Percentiles rank a stretch among this genome's conserved stretches.
phyloP scores from a whole-genome alignment of 2,797 vertebrate species.

The Acanthopagrus latus region DNA sequence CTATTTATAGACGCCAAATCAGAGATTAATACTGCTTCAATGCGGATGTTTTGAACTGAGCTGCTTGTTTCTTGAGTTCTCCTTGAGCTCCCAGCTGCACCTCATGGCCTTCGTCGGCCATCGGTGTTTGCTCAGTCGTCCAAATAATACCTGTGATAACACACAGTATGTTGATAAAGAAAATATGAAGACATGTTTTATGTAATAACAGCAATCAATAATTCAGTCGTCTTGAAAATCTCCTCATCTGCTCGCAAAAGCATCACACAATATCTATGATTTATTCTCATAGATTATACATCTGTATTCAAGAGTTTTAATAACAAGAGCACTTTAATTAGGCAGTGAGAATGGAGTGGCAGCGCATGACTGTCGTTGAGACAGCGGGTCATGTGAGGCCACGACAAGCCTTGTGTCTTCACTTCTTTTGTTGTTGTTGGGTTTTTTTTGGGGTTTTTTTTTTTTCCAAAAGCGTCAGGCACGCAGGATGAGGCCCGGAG shows the following conservation, averaged over 20 bases:
- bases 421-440: not conserved
- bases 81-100: not conserved
- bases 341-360: not conserved
- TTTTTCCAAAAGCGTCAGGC: slow-evolving; percentile 19
- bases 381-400: slow-evolving; percentile 18
- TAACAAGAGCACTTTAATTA: not conserved
- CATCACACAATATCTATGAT: not conserved
- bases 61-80: too few species aligned
- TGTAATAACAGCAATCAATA: too few species aligned
- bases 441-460: not conserved
- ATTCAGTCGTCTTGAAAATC: not conserved
- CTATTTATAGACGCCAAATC: not conserved
- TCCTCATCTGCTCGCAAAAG: not conserved
- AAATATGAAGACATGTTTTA: too few species aligned
- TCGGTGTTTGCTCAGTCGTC: too few species aligned
- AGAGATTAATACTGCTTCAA: not conserved
- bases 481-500: slow-evolving; percentile 35
- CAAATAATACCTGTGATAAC: too few species aligned
- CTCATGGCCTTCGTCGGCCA: not conserved
- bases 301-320: not conserved
- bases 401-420: not conserved
- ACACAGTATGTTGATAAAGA: too few species aligned
- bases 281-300: not conserved
- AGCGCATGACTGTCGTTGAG: slow-evolving; percentile 18
- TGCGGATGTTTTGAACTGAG: too few species aligned